Evolutionary conservation across 2,113 vertebrate species (phyloP).

Genomic region (Chloebia gouldiae): DNA sequence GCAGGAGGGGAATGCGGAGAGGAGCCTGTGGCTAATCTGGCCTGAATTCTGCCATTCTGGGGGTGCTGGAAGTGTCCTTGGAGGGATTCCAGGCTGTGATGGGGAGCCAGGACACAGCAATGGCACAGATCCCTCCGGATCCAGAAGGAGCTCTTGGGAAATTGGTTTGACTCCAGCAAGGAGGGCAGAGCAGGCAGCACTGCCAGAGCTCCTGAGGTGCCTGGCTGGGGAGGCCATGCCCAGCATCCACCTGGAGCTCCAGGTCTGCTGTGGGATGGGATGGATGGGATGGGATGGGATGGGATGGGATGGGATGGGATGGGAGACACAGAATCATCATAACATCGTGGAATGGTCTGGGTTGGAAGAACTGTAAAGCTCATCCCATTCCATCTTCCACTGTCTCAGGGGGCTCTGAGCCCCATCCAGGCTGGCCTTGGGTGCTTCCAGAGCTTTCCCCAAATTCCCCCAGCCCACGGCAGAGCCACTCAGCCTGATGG

Average conservation of each 20-base stretch:
- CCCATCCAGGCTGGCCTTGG: not conserved
- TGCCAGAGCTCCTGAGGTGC: not conserved
- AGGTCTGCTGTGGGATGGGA: too few species aligned
- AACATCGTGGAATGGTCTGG: too few species aligned
- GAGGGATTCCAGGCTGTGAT: not conserved
- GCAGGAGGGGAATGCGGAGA: not conserved
- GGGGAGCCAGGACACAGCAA: not conserved
- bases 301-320: not conserved
- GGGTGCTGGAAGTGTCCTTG: not conserved
- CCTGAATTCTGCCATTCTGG: not conserved
- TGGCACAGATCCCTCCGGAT: not conserved
- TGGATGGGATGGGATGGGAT: too few species aligned
- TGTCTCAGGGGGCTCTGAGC: not conserved
- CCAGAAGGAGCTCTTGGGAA: not conserved
- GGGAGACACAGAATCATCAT: fast-evolving
- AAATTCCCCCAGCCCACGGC: not conserved
- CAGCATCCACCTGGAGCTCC: not conserved
- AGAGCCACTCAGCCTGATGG: not conserved
- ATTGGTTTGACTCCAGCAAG: not conserved
- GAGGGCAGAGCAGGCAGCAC: not conserved
- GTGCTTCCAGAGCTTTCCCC: not conserved
- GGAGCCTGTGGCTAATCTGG: not conserved
- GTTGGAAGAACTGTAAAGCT: not conserved
- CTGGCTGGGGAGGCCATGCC: fast-evolving
- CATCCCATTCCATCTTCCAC: not conserved